A percentile compares a stretch with the other conserved stretches of the same genome.
phyloP scores from a whole-genome alignment of 2,888 invertebrate genomes.

The Calliphora vomitoria region DNA sequence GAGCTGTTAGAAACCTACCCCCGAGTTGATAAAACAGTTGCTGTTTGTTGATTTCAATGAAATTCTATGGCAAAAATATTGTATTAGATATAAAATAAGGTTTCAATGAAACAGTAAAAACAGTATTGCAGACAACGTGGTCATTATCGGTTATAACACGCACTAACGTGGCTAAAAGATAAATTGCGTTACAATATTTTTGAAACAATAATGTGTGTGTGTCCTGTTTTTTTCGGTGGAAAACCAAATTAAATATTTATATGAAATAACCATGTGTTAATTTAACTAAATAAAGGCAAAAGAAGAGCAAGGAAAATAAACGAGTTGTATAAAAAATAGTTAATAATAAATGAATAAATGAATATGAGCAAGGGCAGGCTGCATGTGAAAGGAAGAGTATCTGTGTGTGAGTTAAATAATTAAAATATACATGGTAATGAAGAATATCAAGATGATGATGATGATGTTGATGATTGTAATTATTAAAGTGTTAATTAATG shows the following conservation, averaged over 20 bases:
- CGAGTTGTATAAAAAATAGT: neutral
- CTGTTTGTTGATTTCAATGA: conserved; percentile 39
- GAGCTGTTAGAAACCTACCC: conserved; percentile 15
- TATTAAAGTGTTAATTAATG: conserved; percentile 12
- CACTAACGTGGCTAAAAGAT: conserved; percentile 32
- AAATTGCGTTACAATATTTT: conserved; percentile 16
- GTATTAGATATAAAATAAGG: conserved; percentile 67
- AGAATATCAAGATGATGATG: neutral
- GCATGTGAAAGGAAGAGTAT: too few relatives aligned
- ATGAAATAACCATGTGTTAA: conserved; percentile 12
- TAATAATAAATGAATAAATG: conserved; percentile 8
- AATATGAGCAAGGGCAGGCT: neutral
- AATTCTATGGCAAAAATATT: conserved; percentile 33
- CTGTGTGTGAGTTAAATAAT: conserved; percentile 8
- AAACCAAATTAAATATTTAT: conserved; percentile 27
- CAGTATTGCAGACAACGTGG: conserved; percentile 72
- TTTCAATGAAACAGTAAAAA: conserved; percentile 66
- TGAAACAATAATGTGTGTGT: neutral
- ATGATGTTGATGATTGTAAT: neutral
- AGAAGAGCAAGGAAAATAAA: neutral
- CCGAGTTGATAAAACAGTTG: conserved; percentile 49
- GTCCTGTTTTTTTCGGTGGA: conserved; percentile 1
- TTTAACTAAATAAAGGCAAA: conserved; percentile 2
- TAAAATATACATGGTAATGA: conserved; percentile 19
- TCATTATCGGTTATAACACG: conserved; percentile 65